Percentiles rank a stretch among this genome's conserved stretches.
These are phyloP conservation scores for Styela plicata DNA, from an alignment of 23 tunicate species.

Conservation along the genomic window DNA sequence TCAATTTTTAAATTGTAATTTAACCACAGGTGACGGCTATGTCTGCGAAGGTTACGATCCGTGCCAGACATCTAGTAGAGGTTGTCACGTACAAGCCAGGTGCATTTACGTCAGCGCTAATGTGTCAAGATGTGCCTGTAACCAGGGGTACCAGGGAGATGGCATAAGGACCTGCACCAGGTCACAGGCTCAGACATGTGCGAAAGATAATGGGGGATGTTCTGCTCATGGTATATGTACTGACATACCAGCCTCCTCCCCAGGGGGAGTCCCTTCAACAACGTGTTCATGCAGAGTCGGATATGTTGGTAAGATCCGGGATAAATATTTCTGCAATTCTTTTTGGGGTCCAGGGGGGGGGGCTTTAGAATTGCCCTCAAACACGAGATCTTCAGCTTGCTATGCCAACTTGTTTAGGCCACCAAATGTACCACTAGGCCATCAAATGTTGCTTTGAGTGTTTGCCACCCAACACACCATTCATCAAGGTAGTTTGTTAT, in stretches of 20 bases:
- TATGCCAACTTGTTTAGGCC: too few species aligned
- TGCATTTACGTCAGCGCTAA: slow-evolving; percentile 50
- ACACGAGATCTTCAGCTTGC: too few species aligned
- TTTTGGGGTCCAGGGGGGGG: too few species aligned
- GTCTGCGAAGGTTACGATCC: slow-evolving; percentile 75
- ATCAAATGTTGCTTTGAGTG: too few species aligned
- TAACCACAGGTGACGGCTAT: slow-evolving; percentile 87
- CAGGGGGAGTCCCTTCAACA: background rate
- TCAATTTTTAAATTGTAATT: too few species aligned
- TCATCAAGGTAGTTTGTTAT: too few species aligned
- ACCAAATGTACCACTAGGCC: too few species aligned
- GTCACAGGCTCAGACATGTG: slow-evolving; percentile 21
- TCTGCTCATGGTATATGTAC: slow-evolving; percentile 44
- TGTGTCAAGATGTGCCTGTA: slow-evolving; percentile 50
- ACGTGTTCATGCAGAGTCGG: slow-evolving; percentile 47
- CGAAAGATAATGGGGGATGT: slow-evolving; percentile 62
- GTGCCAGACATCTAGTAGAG: slow-evolving; percentile 24
- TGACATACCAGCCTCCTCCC: slow-evolving; percentile 24
- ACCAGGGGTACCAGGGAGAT: slow-evolving; percentile 61
- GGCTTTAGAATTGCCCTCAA: too few species aligned
- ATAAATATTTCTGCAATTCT: too few species aligned
- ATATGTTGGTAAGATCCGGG: slow-evolving; percentile 48
- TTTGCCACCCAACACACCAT: too few species aligned
- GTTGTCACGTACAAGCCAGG: slow-evolving; percentile 55
- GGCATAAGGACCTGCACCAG: slow-evolving; percentile 45